A percentile compares a stretch with the other conserved stretches of the same genome.
Evolutionary conservation across 2,113 vertebrate genomes (phyloP).

Genomic region (Pluvianellus socialis): DNA sequence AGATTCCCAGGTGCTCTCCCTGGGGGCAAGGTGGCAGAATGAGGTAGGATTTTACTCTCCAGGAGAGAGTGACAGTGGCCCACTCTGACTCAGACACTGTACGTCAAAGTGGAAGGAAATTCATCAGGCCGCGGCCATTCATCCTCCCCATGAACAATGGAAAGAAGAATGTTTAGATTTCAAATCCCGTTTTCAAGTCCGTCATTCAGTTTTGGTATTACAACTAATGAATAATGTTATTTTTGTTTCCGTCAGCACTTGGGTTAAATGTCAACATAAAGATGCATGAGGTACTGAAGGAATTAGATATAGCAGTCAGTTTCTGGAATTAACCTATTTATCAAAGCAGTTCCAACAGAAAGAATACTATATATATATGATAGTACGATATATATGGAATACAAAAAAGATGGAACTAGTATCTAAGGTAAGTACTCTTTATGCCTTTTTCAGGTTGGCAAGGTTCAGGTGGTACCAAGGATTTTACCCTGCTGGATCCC

Average conservation of each 20-base stretch:
- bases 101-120: background rate
- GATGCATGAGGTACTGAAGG: background rate
- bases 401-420: background rate
- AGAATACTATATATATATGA: background rate
- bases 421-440: background rate
- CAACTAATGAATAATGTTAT: background rate
- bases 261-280: background rate
- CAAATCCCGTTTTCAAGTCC: background rate
- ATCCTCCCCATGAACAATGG: background rate
- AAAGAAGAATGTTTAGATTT: background rate
- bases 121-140: accelerated
- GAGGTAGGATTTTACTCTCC: background rate
- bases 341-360: background rate
- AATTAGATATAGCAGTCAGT: background rate
- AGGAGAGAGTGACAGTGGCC: background rate
- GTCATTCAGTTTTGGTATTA: background rate
- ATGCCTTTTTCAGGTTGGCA: conserved; percentile 80
- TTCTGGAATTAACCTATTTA: background rate
- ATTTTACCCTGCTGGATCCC: conserved; percentile 85
- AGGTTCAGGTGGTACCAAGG: conserved; percentile 98
- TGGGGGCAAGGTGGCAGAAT: background rate
- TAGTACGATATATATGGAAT: background rate
- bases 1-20: background rate
- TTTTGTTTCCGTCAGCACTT: background rate
- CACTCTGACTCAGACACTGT: background rate